phyloP scores from a whole-genome alignment of 2,113 vertebrate genomes.

The Osmerus mordax region DNA sequence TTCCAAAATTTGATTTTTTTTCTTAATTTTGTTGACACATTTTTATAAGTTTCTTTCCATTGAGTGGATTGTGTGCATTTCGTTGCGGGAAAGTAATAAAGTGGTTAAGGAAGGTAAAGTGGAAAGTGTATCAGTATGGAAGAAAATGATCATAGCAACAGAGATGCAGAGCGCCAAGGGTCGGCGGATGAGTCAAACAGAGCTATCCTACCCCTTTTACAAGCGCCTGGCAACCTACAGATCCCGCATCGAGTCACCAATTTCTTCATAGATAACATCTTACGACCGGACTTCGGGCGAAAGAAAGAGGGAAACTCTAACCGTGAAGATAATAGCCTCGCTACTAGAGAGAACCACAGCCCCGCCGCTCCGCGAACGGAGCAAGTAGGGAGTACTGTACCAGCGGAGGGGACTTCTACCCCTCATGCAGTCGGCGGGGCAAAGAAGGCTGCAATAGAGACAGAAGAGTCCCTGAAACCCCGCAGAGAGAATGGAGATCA shows the following conservation, averaged over 20 bases:
- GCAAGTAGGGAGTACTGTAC: conserved; percentile 69
- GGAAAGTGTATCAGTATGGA: conserved; percentile 84
- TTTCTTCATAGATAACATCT: conserved; percentile 97
- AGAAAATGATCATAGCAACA: conserved; percentile 81
- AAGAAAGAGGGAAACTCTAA: conserved; percentile 77
- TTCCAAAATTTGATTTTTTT: conserved; percentile 49
- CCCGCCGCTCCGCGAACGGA: conserved; percentile 70
- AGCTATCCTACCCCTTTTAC: conserved; percentile 76
- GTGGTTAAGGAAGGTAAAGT: conserved; percentile 66
- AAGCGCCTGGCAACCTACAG: conserved; percentile 80
- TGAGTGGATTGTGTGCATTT: conserved; percentile 55
- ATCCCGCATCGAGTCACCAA: conserved; percentile 89
- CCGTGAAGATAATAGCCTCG: conserved; percentile 63
- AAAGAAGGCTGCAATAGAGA: conserved; percentile 76
- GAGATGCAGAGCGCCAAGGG: conserved; percentile 75
- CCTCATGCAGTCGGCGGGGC: conserved; percentile 69
- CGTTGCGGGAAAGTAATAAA: conserved; percentile 64
- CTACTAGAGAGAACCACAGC: conserved; percentile 67
- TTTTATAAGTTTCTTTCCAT: conserved; percentile 29
- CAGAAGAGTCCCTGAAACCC: conserved; percentile 80
- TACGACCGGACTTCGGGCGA: conserved; percentile 89
- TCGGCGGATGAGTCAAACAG: conserved; percentile 79
- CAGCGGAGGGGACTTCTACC: conserved; percentile 82
- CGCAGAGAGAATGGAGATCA: conserved; percentile 80
- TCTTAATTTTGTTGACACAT: conserved; percentile 39